These are phyloP conservation scores for Columbina picui DNA, from an alignment of 2,113 vertebrate species.

Conservation along the genomic window DNA sequence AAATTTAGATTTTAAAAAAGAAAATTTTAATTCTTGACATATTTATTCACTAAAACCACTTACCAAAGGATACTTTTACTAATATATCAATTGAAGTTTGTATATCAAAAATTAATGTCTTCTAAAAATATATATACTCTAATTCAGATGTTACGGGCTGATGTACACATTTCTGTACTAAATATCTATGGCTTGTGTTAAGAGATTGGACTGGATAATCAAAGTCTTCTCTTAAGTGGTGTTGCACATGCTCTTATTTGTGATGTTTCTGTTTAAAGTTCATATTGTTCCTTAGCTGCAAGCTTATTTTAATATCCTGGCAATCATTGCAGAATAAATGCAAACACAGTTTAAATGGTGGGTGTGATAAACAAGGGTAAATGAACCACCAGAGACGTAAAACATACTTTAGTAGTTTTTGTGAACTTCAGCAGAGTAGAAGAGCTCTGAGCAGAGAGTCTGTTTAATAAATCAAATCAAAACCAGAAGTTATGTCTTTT, in stretches of 20 bases:
- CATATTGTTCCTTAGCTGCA: background rate
- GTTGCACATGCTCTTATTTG: background rate
- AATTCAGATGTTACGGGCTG: background rate
- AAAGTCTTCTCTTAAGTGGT: background rate
- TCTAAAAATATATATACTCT: background rate
- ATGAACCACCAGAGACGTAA: background rate
- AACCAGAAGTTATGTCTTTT: conserved; percentile 19
- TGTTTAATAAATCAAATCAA: conserved; percentile 22
- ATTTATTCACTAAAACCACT: background rate
- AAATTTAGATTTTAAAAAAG: background rate
- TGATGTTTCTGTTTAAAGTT: background rate
- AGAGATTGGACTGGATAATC: background rate
- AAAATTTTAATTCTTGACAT: background rate
- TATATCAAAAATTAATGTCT: background rate
- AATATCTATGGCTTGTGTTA: background rate
- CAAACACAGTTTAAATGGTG: background rate
- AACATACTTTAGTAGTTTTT: background rate
- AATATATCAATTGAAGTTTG: background rate
- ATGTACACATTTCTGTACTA: background rate
- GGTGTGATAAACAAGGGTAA: background rate
- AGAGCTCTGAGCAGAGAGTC: background rate
- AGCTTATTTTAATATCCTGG: background rate
- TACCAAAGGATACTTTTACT: background rate
- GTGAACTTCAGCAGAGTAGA: background rate
- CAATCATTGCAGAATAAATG: background rate